phyloP scores from a whole-genome alignment of 2,888 invertebrate species.

The Loripinus fragilis region DNA sequence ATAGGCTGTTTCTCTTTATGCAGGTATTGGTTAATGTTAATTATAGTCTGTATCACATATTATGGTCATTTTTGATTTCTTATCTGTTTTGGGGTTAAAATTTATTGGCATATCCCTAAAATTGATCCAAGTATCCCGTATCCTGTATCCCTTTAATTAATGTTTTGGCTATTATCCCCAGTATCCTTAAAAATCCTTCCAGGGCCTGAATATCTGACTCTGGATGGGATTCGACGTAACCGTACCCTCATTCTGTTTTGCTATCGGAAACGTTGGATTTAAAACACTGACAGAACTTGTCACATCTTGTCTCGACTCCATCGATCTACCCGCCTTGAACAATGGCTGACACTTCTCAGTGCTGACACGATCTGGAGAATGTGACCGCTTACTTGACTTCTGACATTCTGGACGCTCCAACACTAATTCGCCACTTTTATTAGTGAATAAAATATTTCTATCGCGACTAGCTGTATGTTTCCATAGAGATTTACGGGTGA shows the following conservation, averaged over 20 bases:
- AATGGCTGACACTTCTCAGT: conserved; percentile 19
- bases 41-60: no score
- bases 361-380: conserved; percentile 52
- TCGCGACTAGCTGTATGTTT: conserved; percentile 72
- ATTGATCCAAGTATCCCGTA: no score
- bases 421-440: conserved; percentile 39
- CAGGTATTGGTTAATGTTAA: no score
- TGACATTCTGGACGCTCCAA: conserved; percentile 9
- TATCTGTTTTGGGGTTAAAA: no score
- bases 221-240: neutral
- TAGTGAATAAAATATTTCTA: conserved; percentile 54
- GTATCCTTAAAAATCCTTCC: no score
- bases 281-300: conserved; percentile 30
- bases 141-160: no score
- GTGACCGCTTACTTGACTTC: conserved; percentile 33
- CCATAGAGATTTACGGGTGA: conserved; percentile 68
- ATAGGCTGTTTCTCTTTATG: no score
- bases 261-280: conserved; percentile 53
- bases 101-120: no score
- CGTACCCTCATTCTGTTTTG: neutral
- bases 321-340: conserved; percentile 42
- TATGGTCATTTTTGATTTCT: no score
- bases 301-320: conserved; percentile 8
- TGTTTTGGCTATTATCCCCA: no score
- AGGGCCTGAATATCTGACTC: neutral